These are phyloP conservation scores for Tricholauxania praeusta DNA, from an alignment of 2,888 invertebrate species.

Conservation along the genomic window DNA sequence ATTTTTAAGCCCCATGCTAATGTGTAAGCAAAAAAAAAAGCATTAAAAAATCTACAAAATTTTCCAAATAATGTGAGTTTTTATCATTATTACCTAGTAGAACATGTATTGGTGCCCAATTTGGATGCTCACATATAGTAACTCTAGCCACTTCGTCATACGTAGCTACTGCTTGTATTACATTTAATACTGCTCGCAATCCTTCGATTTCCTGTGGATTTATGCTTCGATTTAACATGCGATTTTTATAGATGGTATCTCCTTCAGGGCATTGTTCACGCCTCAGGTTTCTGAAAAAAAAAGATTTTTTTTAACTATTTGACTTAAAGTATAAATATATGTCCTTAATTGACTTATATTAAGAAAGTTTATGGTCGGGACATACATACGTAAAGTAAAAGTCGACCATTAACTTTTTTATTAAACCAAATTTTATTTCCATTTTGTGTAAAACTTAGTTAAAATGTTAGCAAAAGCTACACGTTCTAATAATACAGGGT, in stretches of 20 bases:
- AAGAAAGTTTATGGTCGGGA: too few species aligned
- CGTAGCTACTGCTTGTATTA: constrained; percentile 83
- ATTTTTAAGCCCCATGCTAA: too few species aligned
- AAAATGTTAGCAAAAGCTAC: too few species aligned
- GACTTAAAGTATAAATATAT: background rate
- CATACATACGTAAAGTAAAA: too few species aligned
- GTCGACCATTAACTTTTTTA: too few species aligned
- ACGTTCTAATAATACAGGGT: too few species aligned
- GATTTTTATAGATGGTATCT: constrained; percentile 75
- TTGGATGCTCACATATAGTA: constrained; percentile 87
- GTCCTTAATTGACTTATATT: too few species aligned
- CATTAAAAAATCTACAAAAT: background rate
- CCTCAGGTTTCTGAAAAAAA: constrained; percentile 73
- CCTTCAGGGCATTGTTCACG: constrained; percentile 76
- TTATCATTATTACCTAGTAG: constrained; percentile 73
- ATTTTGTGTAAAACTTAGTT: too few species aligned
- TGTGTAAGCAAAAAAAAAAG: too few species aligned
- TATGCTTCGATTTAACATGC: constrained; percentile 73
- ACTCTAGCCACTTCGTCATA: constrained; percentile 85
- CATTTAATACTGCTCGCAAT: constrained; percentile 81
- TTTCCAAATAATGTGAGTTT: background rate
- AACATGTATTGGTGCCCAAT: constrained; percentile 86
- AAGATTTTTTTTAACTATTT: background rate
- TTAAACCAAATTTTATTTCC: too few species aligned
- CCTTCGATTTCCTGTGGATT: constrained; percentile 88